These are phyloP conservation scores for Araneus ventricosus DNA, from an alignment of 1,140 invertebrate species.

Conservation along the genomic window DNA sequence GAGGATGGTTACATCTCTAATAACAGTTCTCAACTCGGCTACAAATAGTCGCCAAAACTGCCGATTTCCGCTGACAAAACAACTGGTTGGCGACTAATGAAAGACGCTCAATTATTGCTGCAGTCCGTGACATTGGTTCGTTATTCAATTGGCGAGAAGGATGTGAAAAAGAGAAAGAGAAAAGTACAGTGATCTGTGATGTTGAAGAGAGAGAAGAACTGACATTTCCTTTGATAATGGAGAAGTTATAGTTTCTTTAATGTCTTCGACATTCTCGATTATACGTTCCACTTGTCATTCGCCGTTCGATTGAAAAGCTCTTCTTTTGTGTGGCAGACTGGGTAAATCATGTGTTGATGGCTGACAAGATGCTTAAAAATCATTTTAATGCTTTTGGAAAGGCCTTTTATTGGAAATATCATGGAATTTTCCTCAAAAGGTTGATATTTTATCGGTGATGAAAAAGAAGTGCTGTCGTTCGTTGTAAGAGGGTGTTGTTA, in stretches of 20 bases:
- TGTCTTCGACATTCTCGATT: neutral
- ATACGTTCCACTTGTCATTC: neutral
- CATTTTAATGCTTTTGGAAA: neutral
- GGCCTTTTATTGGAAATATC: neutral
- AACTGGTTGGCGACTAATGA: slow-evolving; percentile 33
- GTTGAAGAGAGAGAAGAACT: neutral
- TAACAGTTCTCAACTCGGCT: slow-evolving; percentile 22
- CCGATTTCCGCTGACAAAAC: slow-evolving; percentile 26
- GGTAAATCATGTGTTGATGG: neutral
- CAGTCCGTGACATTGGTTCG: neutral
- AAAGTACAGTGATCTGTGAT: neutral
- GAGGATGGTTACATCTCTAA: slow-evolving; percentile 5
- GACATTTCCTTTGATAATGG: slow-evolving; percentile 17
- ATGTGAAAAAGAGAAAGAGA: neutral
- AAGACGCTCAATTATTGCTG: neutral
- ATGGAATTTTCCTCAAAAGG: neutral
- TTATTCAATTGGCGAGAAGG: neutral
- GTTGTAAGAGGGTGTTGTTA: too few relatives aligned
- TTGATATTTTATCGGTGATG: neutral
- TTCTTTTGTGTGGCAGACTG: neutral
- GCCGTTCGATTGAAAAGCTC: neutral
- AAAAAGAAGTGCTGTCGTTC: neutral
- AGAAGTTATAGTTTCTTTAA: slow-evolving; percentile 26
- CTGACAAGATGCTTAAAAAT: neutral
- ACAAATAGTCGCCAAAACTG: slow-evolving; percentile 29